These are phyloP conservation scores for Sterrhoptilus dennistouni DNA, from an alignment of 2,113 vertebrate genomes.

Conservation along the genomic window DNA sequence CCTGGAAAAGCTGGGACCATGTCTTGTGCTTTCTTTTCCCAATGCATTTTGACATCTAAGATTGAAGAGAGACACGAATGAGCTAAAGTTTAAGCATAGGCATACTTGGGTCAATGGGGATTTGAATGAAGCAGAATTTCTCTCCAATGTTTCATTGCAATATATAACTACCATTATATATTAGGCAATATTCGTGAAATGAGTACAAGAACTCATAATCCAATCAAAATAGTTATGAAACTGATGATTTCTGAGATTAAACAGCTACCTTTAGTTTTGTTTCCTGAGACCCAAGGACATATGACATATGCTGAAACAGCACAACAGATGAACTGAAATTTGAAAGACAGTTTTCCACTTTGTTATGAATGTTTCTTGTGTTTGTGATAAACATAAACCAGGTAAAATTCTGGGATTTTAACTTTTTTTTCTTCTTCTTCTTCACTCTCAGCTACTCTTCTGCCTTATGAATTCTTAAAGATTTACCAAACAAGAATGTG, in stretches of 20 bases:
- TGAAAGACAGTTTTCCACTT: neutral
- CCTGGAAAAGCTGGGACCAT: neutral
- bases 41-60: neutral
- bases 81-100: neutral
- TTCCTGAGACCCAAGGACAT: neutral
- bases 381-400: neutral
- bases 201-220: fast-evolving
- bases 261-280: neutral
- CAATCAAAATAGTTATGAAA: neutral
- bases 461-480: neutral
- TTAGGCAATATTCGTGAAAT: neutral
- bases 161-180: neutral
- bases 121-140: neutral
- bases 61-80: neutral
- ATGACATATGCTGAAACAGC: neutral
- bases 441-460: neutral
- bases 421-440: neutral
- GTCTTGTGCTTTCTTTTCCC: neutral
- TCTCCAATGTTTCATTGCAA: neutral
- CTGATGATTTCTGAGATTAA: neutral
- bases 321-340: neutral
- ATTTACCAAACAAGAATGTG: neutral
- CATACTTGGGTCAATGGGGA: neutral
- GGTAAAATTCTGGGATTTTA: neutral
- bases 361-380: neutral